Conservation (phyloP, 2,888 invertebrate species). For the Falcaria lacertinaria region DNA sequence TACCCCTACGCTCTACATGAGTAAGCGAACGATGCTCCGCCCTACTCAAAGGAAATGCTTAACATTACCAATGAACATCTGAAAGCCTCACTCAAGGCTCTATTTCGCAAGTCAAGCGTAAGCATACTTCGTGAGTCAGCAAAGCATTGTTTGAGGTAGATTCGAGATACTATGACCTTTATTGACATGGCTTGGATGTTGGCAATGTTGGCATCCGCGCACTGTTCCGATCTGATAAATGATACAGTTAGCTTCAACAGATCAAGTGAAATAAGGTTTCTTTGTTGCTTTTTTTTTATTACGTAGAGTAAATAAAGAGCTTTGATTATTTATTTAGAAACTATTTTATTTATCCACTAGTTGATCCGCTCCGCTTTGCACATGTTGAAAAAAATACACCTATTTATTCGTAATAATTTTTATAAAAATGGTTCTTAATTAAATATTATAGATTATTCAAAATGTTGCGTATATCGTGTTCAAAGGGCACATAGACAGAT, state of each 20-base stretch:
- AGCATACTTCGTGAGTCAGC: conserved; percentile 25
- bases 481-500: too few relatives aligned
- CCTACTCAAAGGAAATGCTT: conserved; percentile 3
- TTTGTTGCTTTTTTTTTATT: too few relatives aligned
- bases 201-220: neutral
- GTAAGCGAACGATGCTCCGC: neutral
- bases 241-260: neutral
- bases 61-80: conserved; percentile 7
- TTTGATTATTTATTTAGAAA: too few relatives aligned
- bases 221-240: neutral
- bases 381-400: too few relatives aligned
- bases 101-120: conserved; percentile 14
- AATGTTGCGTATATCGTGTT: too few relatives aligned
- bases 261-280: neutral
- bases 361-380: too few relatives aligned
- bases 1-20: too few relatives aligned
- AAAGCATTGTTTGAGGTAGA: conserved; percentile 6
- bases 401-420: too few relatives aligned
- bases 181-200: neutral
- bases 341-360: too few relatives aligned
- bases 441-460: too few relatives aligned
- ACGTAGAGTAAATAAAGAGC: too few relatives aligned
- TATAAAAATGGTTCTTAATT: too few relatives aligned
- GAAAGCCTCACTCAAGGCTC: conserved; percentile 24
- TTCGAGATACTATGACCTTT: conserved; percentile 1